Evolutionary conservation across 30 jellyfish, hydroid and myxozoan species (phyloP).

Genomic region (Cassiopea andromeda): DNA sequence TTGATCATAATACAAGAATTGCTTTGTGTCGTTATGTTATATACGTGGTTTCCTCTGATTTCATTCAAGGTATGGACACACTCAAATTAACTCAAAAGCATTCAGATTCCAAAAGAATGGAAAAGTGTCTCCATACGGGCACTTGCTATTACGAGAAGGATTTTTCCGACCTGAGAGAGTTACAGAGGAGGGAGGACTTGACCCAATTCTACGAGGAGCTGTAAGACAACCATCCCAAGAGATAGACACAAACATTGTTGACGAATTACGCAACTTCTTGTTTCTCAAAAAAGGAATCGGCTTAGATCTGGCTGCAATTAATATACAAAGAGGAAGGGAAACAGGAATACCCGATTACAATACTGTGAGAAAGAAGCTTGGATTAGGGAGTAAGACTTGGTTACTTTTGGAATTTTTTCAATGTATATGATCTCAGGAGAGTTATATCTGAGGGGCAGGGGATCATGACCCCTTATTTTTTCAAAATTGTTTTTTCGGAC

Average conservation of each 20-base stretch:
- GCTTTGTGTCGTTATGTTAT: no score
- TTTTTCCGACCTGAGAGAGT: constrained; percentile 52
- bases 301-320: constrained; percentile 62
- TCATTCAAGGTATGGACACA: constrained; percentile 61
- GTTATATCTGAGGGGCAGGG: not conserved
- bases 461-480: not conserved
- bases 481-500: no score
- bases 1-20: no score
- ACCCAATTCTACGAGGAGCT: constrained; percentile 62
- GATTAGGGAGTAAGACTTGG: constrained; percentile 29
- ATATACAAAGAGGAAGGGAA: constrained; percentile 71
- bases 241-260: constrained; percentile 46
- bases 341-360: constrained; percentile 63
- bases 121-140: constrained; percentile 36
- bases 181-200: constrained; percentile 64
- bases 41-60: no score
- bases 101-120: constrained; percentile 45
- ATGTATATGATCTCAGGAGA: not conserved
- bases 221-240: constrained; percentile 47
- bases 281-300: constrained; percentile 43
- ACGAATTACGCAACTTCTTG: constrained; percentile 58
- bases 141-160: constrained; percentile 52
- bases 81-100: constrained; percentile 44
- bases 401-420: not conserved
- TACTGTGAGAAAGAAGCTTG: constrained; percentile 58